Conservation (phyloP, 2,888 invertebrate species). For the Agapostemon virescens region DNA sequence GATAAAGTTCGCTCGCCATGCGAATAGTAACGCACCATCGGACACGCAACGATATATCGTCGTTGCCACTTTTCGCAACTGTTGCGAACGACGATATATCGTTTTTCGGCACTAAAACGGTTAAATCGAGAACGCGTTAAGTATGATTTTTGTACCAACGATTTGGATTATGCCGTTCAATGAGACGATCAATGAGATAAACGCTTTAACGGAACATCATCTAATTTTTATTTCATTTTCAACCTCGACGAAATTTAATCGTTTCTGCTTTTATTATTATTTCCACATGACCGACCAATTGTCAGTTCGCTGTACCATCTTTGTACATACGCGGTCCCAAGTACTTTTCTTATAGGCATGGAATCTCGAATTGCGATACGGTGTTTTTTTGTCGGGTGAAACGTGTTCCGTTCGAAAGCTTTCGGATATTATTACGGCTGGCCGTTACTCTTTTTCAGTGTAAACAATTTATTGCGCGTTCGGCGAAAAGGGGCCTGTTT, state of each 20-base stretch:
- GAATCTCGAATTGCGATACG: not conserved
- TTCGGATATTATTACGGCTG: not conserved
- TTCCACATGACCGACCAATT: no score
- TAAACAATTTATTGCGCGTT: conserved; percentile 8
- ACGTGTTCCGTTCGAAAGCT: not conserved
- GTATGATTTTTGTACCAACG: not conserved
- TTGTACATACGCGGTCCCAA: no score
- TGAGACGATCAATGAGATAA: not conserved
- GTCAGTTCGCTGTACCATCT: no score
- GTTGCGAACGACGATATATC: no score
- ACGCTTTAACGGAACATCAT: not conserved
- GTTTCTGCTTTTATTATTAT: not conserved
- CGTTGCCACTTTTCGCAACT: no score
- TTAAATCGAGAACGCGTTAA: not conserved
- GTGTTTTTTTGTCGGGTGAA: not conserved
- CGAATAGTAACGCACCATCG: no score
- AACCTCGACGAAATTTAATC: not conserved
- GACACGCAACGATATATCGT: no score
- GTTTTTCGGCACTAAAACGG: not conserved
- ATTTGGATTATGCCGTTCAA: not conserved
- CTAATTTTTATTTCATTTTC: not conserved
- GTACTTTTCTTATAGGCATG: no score
- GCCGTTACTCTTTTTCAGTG: not conserved
- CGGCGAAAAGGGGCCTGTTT: conserved; percentile 14
- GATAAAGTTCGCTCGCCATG: no score